Percentiles rank a stretch among this genome's conserved stretches.
These are phyloP conservation scores for Elymnias hypermnestra DNA, from an alignment of 1,140 invertebrate species.

Conservation along the genomic window DNA sequence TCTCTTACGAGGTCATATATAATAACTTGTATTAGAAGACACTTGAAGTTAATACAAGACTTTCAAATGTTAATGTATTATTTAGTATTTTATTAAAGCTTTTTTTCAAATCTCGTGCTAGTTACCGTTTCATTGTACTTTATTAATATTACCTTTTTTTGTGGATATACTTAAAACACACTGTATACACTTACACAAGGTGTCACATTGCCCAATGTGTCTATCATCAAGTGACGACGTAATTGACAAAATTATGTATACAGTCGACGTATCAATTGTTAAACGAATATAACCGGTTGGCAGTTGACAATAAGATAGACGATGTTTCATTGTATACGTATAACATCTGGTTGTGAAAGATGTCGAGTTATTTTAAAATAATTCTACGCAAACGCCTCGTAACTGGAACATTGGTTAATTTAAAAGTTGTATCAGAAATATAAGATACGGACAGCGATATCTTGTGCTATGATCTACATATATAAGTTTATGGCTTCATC, in stretches of 20 bases:
- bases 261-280: conserved; percentile 16
- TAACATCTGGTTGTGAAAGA: conserved; percentile 3
- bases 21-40: too few species aligned
- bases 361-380: conserved; percentile 10
- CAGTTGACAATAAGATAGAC: conserved; percentile 7
- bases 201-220: conserved; percentile 51
- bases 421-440: conserved; percentile 7
- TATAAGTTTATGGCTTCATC: too few species aligned
- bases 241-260: conserved; percentile 17
- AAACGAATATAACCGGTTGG: conserved; percentile 22
- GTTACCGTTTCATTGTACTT: too few species aligned
- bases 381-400: conserved; percentile 6
- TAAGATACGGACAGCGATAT: neutral
- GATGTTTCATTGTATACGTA: neutral
- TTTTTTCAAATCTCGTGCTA: too few species aligned
- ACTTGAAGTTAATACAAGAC: too few species aligned
- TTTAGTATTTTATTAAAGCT: too few species aligned
- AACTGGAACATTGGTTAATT: conserved; percentile 9
- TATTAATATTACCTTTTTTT: too few species aligned
- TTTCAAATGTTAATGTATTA: too few species aligned
- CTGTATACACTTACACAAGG: conserved; percentile 24
- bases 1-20: too few species aligned
- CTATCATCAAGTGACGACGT: conserved; percentile 30
- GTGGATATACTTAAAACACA: too few species aligned
- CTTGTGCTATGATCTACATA: too few species aligned